Base-by-base conservation (phyloP, 2,888 invertebrate species). In the Pandemis corylana region DNA sequence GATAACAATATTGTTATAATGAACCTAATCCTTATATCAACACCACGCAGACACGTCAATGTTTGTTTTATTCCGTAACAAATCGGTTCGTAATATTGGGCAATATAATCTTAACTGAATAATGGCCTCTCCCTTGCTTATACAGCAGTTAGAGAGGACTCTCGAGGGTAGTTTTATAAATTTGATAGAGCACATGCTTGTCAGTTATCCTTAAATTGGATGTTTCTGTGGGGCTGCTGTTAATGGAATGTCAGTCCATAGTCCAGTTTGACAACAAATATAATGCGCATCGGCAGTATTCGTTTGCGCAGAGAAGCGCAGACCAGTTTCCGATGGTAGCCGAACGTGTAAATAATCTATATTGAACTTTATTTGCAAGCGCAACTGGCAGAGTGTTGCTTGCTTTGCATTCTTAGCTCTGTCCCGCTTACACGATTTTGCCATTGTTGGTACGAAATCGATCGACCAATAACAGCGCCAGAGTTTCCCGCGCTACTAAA, bases 141-240 rank as follows among this genome's bases (percentile, higher is more conserved):
- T 59, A 62, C 61, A 71, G 75, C 75, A 69, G 65, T 72, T 71
- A 68, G 66, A 68, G 53, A 70, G 70, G 70, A 69, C 56, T 42
- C 7, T 53, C 65, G 70, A 66, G 75, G 70, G 69, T 66, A 75
- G 66, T 75, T 75, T 70, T 41, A 67, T 67, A 71, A 75, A 75
- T 75, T 62, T 75, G 67, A 75, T 75, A 71, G 66, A 71, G 56
- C 66, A 75, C 74, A 70, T 75, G 56, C 56, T 56, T 70, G 71
- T 71, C 75, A 70, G 66, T 63, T 70, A 70, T 70, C 65, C 51
- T 74, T 62, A 63, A 63, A 71, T 66, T 51, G 62, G 75, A 20
- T 46, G 61, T 75, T 74, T 69, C 44, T n/a, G 44, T 65, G 42
- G 65, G 36, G 64, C 56, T 49, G 42, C 28, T 20, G 42, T 65